phyloP scores from a whole-genome alignment of 2,797 vertebrate genomes.

The Vipera ursinii region DNA sequence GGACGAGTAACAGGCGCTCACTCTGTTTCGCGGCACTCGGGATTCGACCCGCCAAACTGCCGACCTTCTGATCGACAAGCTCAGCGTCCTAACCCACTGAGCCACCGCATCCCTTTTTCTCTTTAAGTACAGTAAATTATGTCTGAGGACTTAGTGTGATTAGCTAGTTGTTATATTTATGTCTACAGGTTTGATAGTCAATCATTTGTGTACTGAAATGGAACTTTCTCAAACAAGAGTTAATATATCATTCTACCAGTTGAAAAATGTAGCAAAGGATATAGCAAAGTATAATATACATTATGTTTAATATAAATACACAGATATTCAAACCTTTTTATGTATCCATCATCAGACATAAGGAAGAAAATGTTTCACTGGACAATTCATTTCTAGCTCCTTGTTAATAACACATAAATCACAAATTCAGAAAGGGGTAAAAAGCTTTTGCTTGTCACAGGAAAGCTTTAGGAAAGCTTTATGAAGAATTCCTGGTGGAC shows the following conservation, averaged over 20 bases:
- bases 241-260: constrained; percentile 73
- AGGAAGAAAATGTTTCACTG: constrained; percentile 20
- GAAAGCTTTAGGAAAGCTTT: not conserved
- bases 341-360: constrained; percentile 36
- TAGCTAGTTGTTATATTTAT: constrained; percentile 55
- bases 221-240: constrained; percentile 73
- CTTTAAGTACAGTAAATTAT: constrained; percentile 61
- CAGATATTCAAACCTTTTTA: not conserved
- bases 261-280: constrained; percentile 57
- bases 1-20: too few relatives aligned
- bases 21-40: too few relatives aligned
- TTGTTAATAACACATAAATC: constrained; percentile 1
- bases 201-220: constrained; percentile 70
- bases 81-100: too few relatives aligned
- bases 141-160: constrained; percentile 51
- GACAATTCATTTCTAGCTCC: constrained; percentile 12
- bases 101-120: too few relatives aligned
- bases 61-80: too few relatives aligned
- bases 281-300: not conserved
- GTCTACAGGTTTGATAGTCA: constrained; percentile 69
- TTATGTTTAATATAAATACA: constrained; percentile 23
- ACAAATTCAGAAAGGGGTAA: not conserved
- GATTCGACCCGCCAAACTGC: too few relatives aligned
- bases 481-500: constrained; percentile 16
- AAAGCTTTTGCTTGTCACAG: constrained; percentile 11